Base-by-base conservation (phyloP, 2,888 invertebrate species). In the Campoplex capitator region DNA sequence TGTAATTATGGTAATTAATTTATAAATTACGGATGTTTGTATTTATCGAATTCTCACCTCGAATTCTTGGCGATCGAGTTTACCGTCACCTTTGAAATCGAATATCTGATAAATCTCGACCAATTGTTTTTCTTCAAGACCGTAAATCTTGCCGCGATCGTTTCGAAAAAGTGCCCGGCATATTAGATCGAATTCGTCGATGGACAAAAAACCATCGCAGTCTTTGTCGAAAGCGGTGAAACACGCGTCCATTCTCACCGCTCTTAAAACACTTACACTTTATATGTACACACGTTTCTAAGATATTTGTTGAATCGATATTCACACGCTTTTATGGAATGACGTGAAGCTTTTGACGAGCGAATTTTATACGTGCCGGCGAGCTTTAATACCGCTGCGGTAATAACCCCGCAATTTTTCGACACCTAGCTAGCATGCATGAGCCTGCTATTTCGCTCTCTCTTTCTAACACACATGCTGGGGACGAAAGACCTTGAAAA, bases 151-250 rank as follows among this genome's bases (percentile, higher is more conserved):
- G 0, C 98, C 98, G 90, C 96, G 96, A 92, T 97, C 98, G 92
- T 98, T 98, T 38, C 98, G 96, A 95, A 98, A 98, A 78, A 98
- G 94, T 0, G 98, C 98, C 89, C 97, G 97, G 94, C 98, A 98
- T 93, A 98, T 96, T 86, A 97, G 95, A 28, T 96, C 96, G 94
- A 98, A 98, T 95, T 98, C 98, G 1, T 96, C 95, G 79, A 97
- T 94, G 92, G 96, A 97, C 89, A 98, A 95, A 91, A 96, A 96
- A 87, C 97, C 98, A 95, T 98, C 98, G 97, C 97, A 97, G 95
- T 98, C 97, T 95, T 97, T 98, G 95, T 98, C 98, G 95, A 98
- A 98, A 90, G 98, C 97, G 92, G 97, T 96, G 95, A 98, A 98
- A 95, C 98, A 98, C 93, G 98, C 98, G 95, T 98, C 98, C 98